These are phyloP conservation scores for Chrysolina oricalcia DNA, from an alignment of 2,888 invertebrate species.

Conservation along the genomic window DNA sequence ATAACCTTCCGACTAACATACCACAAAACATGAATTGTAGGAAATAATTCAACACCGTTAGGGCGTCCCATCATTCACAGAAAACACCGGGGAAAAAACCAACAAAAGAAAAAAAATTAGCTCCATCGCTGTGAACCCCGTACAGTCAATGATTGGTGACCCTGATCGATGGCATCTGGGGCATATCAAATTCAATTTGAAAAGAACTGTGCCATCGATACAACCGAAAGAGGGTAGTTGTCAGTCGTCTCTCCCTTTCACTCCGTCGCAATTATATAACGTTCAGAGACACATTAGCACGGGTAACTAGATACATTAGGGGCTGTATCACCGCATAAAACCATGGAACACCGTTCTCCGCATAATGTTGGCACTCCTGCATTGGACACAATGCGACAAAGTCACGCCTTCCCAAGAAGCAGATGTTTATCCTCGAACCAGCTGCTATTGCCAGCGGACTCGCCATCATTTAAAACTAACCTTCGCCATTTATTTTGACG, in stretches of 20 bases:
- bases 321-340: conserved; percentile 43
- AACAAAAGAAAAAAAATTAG: conserved; percentile 22
- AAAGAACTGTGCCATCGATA: conserved; percentile 49
- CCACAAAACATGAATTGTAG: not conserved
- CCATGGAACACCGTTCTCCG: conserved; percentile 29
- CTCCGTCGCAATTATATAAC: conserved; percentile 58
- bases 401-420: conserved; percentile 59
- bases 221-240: conserved; percentile 40
- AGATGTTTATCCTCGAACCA: conserved; percentile 51
- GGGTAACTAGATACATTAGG: conserved; percentile 53
- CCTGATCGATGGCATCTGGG: conserved; percentile 41
- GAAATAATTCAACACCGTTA: conserved; percentile 3
- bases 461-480: conserved; percentile 40
- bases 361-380: conserved; percentile 38
- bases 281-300: conserved; percentile 59
- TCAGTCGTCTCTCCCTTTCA: conserved; percentile 46
- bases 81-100: not conserved
- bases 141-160: conserved; percentile 28
- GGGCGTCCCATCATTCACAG: not conserved
- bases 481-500: conserved; percentile 28
- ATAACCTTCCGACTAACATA: not conserved
- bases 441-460: conserved; percentile 39
- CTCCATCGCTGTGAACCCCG: not conserved
- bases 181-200: conserved; percentile 49
- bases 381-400: conserved; percentile 45